These are phyloP conservation scores for Isoperla grammatica DNA, from an alignment of 2,888 invertebrate species.

Conservation along the genomic window DNA sequence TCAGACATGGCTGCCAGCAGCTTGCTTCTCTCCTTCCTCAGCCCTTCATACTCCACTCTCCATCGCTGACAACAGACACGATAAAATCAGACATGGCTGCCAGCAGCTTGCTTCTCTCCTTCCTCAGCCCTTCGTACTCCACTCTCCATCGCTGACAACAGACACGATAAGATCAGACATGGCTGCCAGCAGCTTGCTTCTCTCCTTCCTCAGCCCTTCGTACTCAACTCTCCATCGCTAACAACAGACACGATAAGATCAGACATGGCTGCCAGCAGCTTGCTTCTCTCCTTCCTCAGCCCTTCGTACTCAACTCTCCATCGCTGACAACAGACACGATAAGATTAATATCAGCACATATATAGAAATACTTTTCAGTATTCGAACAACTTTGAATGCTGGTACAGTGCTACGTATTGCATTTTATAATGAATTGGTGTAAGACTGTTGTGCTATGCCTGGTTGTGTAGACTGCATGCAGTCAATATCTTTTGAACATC, in stretches of 20 bases:
- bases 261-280: conserved; percentile 56
- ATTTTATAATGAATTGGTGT: no score
- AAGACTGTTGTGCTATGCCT: no score
- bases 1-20: no score
- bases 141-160: conserved; percentile 14
- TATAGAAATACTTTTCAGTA: no score
- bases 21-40: conserved; percentile 6
- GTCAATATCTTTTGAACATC: no score
- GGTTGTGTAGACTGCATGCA: no score
- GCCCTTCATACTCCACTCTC: no score
- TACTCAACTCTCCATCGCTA: conserved; percentile 31
- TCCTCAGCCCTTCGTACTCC: conserved; percentile 61
- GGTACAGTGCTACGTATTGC: no score
- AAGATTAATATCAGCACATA: no score
- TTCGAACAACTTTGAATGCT: no score
- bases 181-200: conserved; percentile 53
- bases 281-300: conserved; percentile 45
- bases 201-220: conserved; percentile 41
- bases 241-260: conserved; percentile 42
- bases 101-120: conserved; percentile 50
- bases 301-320: conserved; percentile 35
- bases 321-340: no score
- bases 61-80: no score
- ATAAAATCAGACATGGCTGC: conserved; percentile 58
- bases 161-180: conserved; percentile 65